Evolutionary conservation across 1,140 invertebrate species (phyloP), one percentile per base, ranked within the genome.

Genomic region (Ceratosolen solmsi): DNA sequence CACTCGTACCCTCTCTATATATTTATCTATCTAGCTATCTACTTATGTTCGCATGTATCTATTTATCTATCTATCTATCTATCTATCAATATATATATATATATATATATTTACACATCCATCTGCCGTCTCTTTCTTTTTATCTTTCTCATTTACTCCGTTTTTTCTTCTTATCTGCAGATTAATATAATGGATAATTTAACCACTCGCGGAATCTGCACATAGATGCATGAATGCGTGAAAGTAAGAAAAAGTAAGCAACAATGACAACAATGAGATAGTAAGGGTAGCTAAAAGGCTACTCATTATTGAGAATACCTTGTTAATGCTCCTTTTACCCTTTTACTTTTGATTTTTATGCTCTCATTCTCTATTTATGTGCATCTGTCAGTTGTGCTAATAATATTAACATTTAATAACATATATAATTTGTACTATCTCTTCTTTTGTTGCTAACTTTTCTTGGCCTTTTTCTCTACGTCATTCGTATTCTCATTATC

Each of bases 231-330:
- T 20, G 30, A 1, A 38, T 0, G 17, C 25, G 36, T 36, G 20
- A 22, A 41, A 25, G 22, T n/a, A 54, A 36, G 41, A 51, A 15
- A 7, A 22, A 46, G 86, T n/a, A n/a, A 89, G 83, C 86, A 89
- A 89, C 87, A 87, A 89, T 85, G 87, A 85, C 87, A 90, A 90
- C 88, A 90, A 90, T 90, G 89, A 90, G 88, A 90, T 90, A 88
- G 89, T 91, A 91, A 91, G 89, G 89, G 89, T 86, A 87, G 85
- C 84, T 87, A 85, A 87, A 89, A 88, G 88, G 86, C 87, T 89
- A 91, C 90, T 89, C 90, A 91, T 91, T 89, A 91, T 90, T 87
- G 87, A 65, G 27, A 8, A 9, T 9, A 88, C 87, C 90, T 90
- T 90, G 89, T 90, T 90, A 89, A 89, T 86, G 80, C 80, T 86